Evolutionary conservation across 2,113 vertebrate species (phyloP).

Genomic region (Acrocephalus arundinaceus): DNA sequence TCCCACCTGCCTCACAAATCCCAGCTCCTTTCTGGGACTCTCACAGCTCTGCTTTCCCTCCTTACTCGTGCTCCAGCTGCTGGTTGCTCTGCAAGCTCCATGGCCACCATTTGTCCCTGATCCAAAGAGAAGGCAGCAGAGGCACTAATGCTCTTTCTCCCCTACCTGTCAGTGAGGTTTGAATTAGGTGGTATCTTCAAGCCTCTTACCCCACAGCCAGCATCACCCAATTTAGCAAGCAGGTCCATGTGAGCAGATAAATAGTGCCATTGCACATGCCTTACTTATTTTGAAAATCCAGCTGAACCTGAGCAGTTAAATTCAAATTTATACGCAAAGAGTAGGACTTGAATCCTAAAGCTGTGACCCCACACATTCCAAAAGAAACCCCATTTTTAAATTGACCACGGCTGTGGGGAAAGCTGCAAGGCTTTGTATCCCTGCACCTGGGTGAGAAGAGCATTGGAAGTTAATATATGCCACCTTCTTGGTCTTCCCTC

Average conservation of each 20-base stretch:
- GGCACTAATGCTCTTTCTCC: neutral
- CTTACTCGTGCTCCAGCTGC: neutral
- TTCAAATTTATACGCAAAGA: neutral
- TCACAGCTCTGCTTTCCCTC: neutral
- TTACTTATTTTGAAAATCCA: neutral
- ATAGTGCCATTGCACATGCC: neutral
- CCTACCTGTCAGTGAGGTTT: neutral
- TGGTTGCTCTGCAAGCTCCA: neutral
- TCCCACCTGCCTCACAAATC: accelerated
- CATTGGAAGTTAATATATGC: neutral
- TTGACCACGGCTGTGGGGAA: neutral
- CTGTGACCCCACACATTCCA: neutral
- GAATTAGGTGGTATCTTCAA: neutral
- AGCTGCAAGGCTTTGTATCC: neutral
- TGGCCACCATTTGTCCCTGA: neutral
- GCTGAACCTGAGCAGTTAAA: neutral
- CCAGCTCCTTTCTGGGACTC: neutral
- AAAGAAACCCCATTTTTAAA: neutral
- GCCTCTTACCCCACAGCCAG: neutral
- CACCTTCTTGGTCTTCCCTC: neutral
- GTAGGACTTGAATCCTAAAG: neutral
- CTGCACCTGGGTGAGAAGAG: neutral
- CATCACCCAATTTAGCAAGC: neutral
- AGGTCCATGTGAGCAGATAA: neutral
- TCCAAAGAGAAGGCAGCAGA: neutral